Evolutionary conservation across 2,888 invertebrate genomes (phyloP).

Genomic region (Andrena dorsata): DNA sequence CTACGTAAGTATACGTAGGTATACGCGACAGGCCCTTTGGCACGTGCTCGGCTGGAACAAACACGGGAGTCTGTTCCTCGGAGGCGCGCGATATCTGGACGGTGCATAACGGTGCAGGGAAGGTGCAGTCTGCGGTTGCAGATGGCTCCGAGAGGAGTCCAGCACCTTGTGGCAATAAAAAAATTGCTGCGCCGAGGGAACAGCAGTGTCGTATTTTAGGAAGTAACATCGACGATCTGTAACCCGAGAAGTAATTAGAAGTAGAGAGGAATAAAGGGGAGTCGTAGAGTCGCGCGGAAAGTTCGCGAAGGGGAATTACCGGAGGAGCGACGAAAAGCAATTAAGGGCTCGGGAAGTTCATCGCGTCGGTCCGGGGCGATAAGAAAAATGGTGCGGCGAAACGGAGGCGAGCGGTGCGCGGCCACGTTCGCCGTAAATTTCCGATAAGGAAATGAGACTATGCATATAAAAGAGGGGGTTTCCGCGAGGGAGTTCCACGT

Average conservation of each 20-base stretch:
- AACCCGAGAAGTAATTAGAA: neutral
- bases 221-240: neutral
- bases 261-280: too few species aligned
- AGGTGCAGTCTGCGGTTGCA: slow-evolving; percentile 39
- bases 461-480: slow-evolving; percentile 83
- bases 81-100: slow-evolving; percentile 6
- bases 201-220: neutral
- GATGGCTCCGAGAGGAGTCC: slow-evolving; percentile 22
- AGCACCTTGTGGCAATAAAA: slow-evolving; percentile 1
- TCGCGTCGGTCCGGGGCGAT: slow-evolving; percentile 14
- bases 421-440: slow-evolving; percentile 74
- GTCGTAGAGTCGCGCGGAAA: neutral
- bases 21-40: slow-evolving; percentile 46
- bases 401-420: slow-evolving; percentile 12
- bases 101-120: slow-evolving; percentile 49
- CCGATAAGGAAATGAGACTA: slow-evolving; percentile 84
- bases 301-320: neutral
- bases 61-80: slow-evolving; percentile 45
- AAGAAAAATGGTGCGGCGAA: slow-evolving; percentile 40
- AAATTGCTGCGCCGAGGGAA: neutral
- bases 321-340: slow-evolving; percentile 23
- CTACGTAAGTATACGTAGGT: neutral
- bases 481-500: slow-evolving; percentile 73
- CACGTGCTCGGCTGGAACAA: slow-evolving; percentile 69
- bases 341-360: slow-evolving; percentile 32